Percentiles rank a stretch among this genome's conserved stretches.
These are phyloP conservation scores for Onychostruthus taczanowskii DNA, from an alignment of 2,113 vertebrate species.

Conservation along the genomic window DNA sequence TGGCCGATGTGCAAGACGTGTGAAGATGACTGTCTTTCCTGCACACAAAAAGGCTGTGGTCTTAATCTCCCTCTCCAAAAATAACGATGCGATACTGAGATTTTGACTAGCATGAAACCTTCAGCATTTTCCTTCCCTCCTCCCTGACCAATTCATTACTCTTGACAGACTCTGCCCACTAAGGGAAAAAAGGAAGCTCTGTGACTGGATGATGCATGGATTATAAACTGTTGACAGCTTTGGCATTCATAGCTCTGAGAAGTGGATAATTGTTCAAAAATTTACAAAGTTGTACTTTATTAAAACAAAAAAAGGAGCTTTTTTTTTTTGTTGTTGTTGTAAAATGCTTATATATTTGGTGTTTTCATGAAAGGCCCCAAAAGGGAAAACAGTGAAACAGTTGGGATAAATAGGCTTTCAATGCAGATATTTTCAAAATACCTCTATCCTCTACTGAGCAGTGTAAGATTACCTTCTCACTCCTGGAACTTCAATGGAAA, in stretches of 20 bases:
- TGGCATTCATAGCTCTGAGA: neutral
- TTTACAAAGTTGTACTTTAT: neutral
- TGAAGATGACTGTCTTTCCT: neutral
- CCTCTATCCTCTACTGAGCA: neutral
- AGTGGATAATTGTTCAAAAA: neutral
- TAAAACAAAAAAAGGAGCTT: neutral
- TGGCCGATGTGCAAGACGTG: fast-evolving
- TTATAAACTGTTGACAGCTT: neutral
- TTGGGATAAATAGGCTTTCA: neutral
- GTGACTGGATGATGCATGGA: neutral
- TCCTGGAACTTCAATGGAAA: neutral
- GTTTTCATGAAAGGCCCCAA: neutral
- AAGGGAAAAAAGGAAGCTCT: neutral
- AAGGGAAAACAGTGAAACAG: neutral
- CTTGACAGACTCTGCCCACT: neutral
- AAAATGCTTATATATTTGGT: neutral
- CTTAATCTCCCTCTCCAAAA: neutral
- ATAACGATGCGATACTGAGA: neutral
- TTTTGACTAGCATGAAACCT: neutral
- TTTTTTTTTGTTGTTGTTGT: neutral
- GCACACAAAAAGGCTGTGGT: neutral
- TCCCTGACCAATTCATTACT: neutral
- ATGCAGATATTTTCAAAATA: neutral
- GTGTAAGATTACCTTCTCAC: neutral
- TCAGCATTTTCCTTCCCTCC: neutral